phyloP scores from a whole-genome alignment of 1,140 invertebrate species.

The Cotesia typhae region DNA sequence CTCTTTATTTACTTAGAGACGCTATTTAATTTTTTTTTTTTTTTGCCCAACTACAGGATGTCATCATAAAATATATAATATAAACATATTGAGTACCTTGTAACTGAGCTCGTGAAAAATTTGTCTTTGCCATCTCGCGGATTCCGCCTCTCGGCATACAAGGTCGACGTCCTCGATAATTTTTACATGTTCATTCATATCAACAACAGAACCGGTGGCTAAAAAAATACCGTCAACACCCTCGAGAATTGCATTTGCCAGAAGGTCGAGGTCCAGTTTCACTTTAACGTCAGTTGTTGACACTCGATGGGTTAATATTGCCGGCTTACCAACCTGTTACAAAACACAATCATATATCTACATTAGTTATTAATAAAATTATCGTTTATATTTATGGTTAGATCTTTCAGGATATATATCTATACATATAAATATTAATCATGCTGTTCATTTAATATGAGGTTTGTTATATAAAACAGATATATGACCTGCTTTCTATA shows the following conservation, averaged over 20 bases:
- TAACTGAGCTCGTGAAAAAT: slow-evolving; percentile 78
- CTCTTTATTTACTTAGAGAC: no score
- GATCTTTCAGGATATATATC: neutral
- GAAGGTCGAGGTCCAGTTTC: slow-evolving; percentile 76
- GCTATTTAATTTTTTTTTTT: neutral
- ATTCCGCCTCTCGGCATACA: slow-evolving; percentile 84
- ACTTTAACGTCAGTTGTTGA: slow-evolving; percentile 71
- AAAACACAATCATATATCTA: no score
- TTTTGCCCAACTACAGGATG: no score
- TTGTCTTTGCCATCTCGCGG: slow-evolving; percentile 81
- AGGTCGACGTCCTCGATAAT: slow-evolving; percentile 73
- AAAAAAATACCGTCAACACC: slow-evolving; percentile 81
- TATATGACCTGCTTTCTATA: no score
- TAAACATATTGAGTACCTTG: slow-evolving; percentile 60
- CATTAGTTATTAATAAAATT: neutral
- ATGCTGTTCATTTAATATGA: no score
- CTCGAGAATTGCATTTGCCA: slow-evolving; percentile 81
- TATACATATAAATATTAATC: no score
- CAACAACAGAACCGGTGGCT: slow-evolving; percentile 76
- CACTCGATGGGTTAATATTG: slow-evolving; percentile 75
- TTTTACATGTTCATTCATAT: slow-evolving; percentile 74
- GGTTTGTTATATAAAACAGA: no score
- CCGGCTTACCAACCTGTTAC: slow-evolving; percentile 67
- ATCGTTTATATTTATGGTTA: neutral
- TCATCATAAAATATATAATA: neutral